Evolutionary conservation across 2,113 vertebrate species (phyloP).

Genomic region (Odontophorus gujanensis): DNA sequence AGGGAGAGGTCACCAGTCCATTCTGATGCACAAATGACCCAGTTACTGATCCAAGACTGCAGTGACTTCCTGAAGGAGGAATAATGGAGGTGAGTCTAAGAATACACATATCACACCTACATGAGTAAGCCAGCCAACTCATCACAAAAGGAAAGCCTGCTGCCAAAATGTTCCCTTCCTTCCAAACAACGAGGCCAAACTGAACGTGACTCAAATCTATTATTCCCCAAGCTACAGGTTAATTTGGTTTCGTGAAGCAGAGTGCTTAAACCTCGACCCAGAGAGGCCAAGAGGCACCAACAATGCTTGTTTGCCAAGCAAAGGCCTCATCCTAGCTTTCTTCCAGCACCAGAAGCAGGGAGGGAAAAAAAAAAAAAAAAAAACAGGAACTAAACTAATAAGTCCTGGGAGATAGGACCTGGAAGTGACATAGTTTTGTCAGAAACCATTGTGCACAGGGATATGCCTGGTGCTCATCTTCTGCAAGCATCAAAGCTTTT

Average conservation of each 20-base stretch:
- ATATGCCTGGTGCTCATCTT: not conserved
- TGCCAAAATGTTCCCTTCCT: conserved; percentile 69
- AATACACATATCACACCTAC: conserved; percentile 73
- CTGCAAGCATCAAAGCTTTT: not conserved
- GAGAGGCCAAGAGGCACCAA: not conserved
- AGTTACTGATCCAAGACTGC: conserved; percentile 43
- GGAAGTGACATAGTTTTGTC: not conserved
- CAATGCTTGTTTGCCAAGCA: not conserved
- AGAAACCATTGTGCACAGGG: not conserved
- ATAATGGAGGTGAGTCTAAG: conserved; percentile 66
- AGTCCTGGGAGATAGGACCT: not conserved
- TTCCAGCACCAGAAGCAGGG: not conserved
- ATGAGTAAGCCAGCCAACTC: conserved; percentile 71
- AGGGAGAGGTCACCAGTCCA: conserved; percentile 15
- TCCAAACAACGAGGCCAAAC: conserved; percentile 66
- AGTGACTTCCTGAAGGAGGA: conserved; percentile 60
- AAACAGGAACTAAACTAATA: not conserved
- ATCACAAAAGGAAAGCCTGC: conserved; percentile 37
- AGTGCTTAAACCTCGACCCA: conserved; percentile 16
- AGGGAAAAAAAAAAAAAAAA: not conserved
- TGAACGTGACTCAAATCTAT: conserved; percentile 69
- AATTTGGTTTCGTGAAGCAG: conserved; percentile 36
- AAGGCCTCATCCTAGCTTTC: not conserved
- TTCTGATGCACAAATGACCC: conserved; percentile 55
- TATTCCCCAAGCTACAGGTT: conserved; percentile 57